Evolutionary conservation across 2,888 invertebrate species (phyloP), one percentile per base, ranked within the genome.

Genomic region (Apodemia zela): DNA sequence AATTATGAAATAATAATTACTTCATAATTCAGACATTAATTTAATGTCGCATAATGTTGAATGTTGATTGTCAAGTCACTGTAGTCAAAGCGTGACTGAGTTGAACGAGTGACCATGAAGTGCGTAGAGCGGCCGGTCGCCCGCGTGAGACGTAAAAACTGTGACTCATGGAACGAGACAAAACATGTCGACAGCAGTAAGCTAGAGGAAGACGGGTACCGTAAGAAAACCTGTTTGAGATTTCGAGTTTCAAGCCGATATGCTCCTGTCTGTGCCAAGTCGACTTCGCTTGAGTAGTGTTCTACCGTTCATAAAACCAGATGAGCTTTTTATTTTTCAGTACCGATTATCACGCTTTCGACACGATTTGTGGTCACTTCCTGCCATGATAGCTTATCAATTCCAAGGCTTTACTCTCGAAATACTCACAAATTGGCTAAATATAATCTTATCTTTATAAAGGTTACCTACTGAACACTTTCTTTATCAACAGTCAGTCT

Each of bases 191-290:
- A 73, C 71, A 69, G 66, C 67, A 67, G 72, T 70, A 72, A 66
- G 80, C 68, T 68, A 76, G 85, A 89, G 74, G 81, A 80, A 81
- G 89, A 89, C 77, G 77, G 72, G 68, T 75, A 75, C 81, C 75
- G 71, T 74, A 76, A 81, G 78, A 83, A 38, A 90, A 89, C 91
- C 85, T 88, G 89, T 91, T 91, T 82, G 76, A 82, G 85, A 90
- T 89, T 91, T 91, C 91, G 89, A 89, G 89, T 90, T 89, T 87
- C 85, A 85, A 90, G 87, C 85, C 89, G 87, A 90, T 91, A 90
- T 82, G 89, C 89, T 88, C 86, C 85, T 81, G 89, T 84, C 88
- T 89, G 2, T 54, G 21, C 54, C 82, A 88, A 86, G 81, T 45
- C 80, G 78, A 84, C 81, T 82, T 79, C 77, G 84, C 80, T 81